Evolutionary conservation across 1,140 invertebrate genomes (phyloP).

Genomic region (Drosophila nebulosa): DNA sequence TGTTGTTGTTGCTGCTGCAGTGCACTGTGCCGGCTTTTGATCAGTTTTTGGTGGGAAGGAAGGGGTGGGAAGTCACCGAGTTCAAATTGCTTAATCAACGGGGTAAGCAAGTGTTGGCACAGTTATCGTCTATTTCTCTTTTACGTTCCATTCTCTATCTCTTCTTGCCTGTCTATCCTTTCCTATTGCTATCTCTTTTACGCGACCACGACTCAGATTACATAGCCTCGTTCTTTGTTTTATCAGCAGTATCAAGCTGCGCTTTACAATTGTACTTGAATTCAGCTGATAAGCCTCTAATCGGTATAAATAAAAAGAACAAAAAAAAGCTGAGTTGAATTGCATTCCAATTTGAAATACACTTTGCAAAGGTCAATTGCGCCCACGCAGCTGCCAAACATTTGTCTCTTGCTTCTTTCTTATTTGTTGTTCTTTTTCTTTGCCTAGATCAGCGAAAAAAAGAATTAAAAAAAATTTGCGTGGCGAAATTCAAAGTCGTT

Average conservation of each 20-base stretch:
- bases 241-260: conserved; percentile 57
- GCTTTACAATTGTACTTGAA: conserved; percentile 35
- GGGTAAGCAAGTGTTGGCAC: conserved; percentile 71
- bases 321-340: not conserved
- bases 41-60: not conserved
- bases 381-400: not conserved
- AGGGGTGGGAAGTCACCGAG: conserved; percentile 41
- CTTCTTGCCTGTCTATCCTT: not conserved
- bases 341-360: conserved; percentile 3
- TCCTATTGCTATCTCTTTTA: conserved; percentile 20
- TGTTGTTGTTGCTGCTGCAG: conserved; percentile 21
- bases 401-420: not conserved
- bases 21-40: conserved; percentile 13
- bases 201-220: conserved; percentile 35
- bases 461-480: conserved; percentile 58
- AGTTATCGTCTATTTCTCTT: conserved; percentile 25
- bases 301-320: not conserved
- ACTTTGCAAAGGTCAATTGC: conserved; percentile 55
- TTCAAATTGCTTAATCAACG: conserved; percentile 70
- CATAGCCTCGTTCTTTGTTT: conserved; percentile 36
- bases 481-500: conserved; percentile 70
- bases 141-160: not conserved
- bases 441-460: conserved; percentile 32
- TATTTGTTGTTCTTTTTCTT: conserved; percentile 4
- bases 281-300: conserved; percentile 13